phyloP scores from a whole-genome alignment of 2,888 invertebrate genomes.

The Polylopha cassiicola region DNA sequence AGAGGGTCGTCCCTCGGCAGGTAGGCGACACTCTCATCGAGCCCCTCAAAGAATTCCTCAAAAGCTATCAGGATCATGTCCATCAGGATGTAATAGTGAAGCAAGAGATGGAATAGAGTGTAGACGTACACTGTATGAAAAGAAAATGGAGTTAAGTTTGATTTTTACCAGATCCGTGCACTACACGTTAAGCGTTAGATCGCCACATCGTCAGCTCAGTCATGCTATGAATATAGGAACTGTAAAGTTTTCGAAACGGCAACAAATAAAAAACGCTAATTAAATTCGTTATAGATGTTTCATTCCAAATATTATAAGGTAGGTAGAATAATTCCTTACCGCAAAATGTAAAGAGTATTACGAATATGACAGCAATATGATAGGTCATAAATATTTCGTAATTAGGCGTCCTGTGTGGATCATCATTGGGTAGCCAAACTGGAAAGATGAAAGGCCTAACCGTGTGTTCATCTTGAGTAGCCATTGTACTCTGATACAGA shows the following conservation, averaged over 20 bases:
- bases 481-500: slow-evolving; percentile 43
- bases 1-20: slow-evolving; percentile 32
- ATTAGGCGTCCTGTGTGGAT: slow-evolving; percentile 51
- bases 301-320: too few relatives aligned
- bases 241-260: too few relatives aligned
- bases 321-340: slow-evolving; percentile 37
- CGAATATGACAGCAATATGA: slow-evolving; percentile 28
- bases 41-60: slow-evolving; percentile 44
- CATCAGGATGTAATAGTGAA: slow-evolving; percentile 49
- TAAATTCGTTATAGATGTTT: too few relatives aligned
- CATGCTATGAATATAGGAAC: too few relatives aligned
- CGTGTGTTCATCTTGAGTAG: slow-evolving; percentile 40
- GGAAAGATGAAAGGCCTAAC: slow-evolving; percentile 50
- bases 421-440: slow-evolving; percentile 53
- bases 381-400: slow-evolving; percentile 49
- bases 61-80: slow-evolving; percentile 49
- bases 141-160: too few relatives aligned
- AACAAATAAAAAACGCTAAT: too few relatives aligned
- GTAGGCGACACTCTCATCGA: slow-evolving; percentile 39
- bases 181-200: too few relatives aligned
- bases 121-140: slow-evolving; percentile 59
- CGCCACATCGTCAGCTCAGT: too few relatives aligned
- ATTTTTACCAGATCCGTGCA: too few relatives aligned
- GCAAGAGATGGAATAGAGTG: slow-evolving; percentile 47
- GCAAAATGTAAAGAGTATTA: slow-evolving; percentile 39